Evolutionary conservation across 2,113 vertebrate genomes (phyloP).

Genomic region (Antidorcas marsupialis): DNA sequence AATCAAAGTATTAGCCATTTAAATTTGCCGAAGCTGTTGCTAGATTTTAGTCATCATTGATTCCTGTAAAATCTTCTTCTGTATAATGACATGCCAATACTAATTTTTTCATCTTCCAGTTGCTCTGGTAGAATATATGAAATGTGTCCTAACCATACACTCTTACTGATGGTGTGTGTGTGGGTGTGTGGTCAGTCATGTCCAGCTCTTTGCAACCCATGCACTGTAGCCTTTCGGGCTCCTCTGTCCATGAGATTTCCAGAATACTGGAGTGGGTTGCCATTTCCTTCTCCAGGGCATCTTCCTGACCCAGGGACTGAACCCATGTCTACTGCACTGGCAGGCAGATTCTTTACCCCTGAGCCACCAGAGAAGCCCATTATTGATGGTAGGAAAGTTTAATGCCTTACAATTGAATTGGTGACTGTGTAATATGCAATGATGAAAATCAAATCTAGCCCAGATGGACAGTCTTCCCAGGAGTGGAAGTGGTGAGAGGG

Average conservation of each 20-base stretch:
- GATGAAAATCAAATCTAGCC: background rate
- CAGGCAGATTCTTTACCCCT: background rate
- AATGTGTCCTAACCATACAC: background rate
- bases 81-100: background rate
- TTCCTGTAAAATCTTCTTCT: background rate
- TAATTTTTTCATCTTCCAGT: background rate
- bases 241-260: background rate
- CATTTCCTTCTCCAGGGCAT: background rate
- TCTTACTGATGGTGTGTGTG: background rate
- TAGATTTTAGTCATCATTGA: background rate
- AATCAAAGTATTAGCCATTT: background rate
- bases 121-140: background rate
- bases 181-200: background rate
- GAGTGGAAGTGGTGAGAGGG: constrained; percentile 15
- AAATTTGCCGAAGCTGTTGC: background rate
- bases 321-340: background rate
- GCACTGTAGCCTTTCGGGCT: background rate
- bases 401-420: background rate
- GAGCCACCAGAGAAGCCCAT: background rate
- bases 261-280: background rate
- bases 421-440: background rate
- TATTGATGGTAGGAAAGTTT: background rate
- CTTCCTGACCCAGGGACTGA: background rate
- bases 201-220: background rate
- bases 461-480: constrained; percentile 20